These are phyloP conservation scores for Drosophila birchii DNA, from an alignment of 2,888 invertebrate species.

Conservation along the genomic window DNA sequence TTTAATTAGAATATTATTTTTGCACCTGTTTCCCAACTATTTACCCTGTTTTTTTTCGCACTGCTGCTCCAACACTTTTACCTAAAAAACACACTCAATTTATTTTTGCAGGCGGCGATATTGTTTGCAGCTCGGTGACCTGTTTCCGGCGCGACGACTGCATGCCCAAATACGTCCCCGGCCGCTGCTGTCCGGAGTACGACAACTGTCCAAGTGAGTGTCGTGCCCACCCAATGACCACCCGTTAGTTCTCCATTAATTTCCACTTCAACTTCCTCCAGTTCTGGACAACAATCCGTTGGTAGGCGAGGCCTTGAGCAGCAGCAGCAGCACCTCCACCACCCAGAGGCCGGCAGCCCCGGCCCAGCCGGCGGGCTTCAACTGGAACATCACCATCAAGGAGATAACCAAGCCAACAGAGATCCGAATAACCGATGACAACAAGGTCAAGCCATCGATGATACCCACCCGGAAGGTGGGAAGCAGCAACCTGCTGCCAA, in stretches of 20 bases:
- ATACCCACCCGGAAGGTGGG: slow-evolving; percentile 76
- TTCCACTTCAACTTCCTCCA: slow-evolving; percentile 17
- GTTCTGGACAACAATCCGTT: slow-evolving; percentile 70
- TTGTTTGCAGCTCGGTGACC: slow-evolving; percentile 91
- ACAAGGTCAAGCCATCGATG: slow-evolving; percentile 70
- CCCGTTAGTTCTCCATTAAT: slow-evolving; percentile 7
- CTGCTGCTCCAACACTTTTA: slow-evolving; percentile 4
- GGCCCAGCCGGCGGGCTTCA: slow-evolving; percentile 61
- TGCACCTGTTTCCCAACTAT: slow-evolving; percentile 5
- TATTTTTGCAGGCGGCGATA: slow-evolving; percentile 87
- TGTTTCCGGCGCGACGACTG: slow-evolving; percentile 92
- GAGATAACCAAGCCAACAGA: slow-evolving; percentile 84
- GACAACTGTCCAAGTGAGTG: slow-evolving; percentile 90
- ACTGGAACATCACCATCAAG: slow-evolving; percentile 84
- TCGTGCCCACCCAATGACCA: background rate
- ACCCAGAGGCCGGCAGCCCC: slow-evolving; percentile 48
- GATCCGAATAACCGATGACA: slow-evolving; percentile 84
- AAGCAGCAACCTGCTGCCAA: slow-evolving; percentile 45
- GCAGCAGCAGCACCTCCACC: slow-evolving; percentile 21
- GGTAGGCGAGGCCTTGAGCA: slow-evolving; percentile 47
- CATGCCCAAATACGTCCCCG: slow-evolving; percentile 89
- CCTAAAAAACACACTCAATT: slow-evolving; percentile 23
- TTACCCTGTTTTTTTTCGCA: background rate
- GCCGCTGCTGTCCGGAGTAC: slow-evolving; percentile 92
- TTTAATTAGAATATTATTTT: background rate